Conservation (phyloP, 64 coral and sea anemone species). For the Porites australiensis region DNA sequence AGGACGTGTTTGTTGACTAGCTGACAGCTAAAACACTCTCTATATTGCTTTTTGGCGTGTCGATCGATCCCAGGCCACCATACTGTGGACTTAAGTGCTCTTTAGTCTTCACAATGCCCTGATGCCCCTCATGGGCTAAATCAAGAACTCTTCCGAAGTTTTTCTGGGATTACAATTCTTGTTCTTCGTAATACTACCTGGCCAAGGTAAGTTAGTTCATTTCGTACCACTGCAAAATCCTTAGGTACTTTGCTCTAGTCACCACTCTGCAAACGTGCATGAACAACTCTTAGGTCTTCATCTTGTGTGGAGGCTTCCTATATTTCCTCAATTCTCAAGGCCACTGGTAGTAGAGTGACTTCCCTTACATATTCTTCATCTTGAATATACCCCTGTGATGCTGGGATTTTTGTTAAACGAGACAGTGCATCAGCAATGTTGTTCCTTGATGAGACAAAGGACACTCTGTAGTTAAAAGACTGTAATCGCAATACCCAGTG, state of each 20-base stretch:
- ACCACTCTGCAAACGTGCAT: neutral
- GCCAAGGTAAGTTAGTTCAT: conserved; percentile 48
- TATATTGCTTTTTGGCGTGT: conserved; percentile 43
- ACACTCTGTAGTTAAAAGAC: neutral
- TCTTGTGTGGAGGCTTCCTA: neutral
- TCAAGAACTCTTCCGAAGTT: conserved; percentile 1
- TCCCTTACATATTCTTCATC: neutral
- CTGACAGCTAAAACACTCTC: neutral
- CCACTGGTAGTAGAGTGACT: conserved; percentile 1
- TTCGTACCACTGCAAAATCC: conserved; percentile 3
- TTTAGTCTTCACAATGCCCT: conserved; percentile 58
- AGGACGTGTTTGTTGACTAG: too few species aligned
- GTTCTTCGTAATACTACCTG: conserved; percentile 35
- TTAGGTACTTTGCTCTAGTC: conserved; percentile 17
- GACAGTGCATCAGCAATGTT: conserved; percentile 10
- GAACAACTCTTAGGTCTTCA: conserved; percentile 19
- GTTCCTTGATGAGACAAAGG: neutral
- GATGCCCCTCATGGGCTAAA: conserved; percentile 40
- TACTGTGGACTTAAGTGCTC: conserved; percentile 31
- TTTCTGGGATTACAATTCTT: conserved; percentile 11
- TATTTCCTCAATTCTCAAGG: conserved; percentile 10
- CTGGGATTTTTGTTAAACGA: neutral
- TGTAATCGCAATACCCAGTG: conserved; percentile 1
- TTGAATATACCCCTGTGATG: neutral
- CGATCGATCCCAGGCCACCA: conserved; percentile 50